Percentiles rank a stretch among this genome's conserved stretches.
Evolutionary conservation across 35 echinoderm and acorn worm species (phyloP).

Genomic region (Ophiothrix spiculata): DNA sequence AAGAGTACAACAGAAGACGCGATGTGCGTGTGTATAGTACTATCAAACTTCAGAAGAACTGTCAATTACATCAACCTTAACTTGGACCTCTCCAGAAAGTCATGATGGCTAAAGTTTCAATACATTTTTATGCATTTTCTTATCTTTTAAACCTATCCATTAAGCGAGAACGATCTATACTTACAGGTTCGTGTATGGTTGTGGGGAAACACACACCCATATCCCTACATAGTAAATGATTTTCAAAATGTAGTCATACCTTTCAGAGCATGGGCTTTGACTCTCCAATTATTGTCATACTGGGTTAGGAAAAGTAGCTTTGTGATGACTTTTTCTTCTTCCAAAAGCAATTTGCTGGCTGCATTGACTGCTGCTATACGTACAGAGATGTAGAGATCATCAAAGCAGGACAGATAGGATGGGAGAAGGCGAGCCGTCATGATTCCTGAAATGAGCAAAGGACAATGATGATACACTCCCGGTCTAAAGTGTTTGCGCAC

Average conservation of each 20-base stretch:
- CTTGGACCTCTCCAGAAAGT: too few relatives aligned
- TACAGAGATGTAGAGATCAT: conserved; percentile 91
- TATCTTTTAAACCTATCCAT: background rate
- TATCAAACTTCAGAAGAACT: too few relatives aligned
- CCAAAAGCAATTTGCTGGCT: conserved; percentile 63
- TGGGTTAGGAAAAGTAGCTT: conserved; percentile 92
- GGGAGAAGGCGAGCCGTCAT: conserved; percentile 95
- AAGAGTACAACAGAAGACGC: too few relatives aligned
- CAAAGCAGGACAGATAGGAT: conserved; percentile 82
- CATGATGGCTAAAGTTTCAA: too few relatives aligned
- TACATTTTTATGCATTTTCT: background rate
- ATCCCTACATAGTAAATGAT: background rate
- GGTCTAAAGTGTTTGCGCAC: too few relatives aligned
- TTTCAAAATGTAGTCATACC: conserved; percentile 54
- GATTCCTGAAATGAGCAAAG: conserved; percentile 49
- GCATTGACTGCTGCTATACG: conserved; percentile 79
- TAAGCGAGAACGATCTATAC: background rate
- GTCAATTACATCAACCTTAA: too few relatives aligned
- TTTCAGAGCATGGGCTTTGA: conserved; percentile 97
- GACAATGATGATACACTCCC: too few relatives aligned
- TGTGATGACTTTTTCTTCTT: conserved; percentile 66
- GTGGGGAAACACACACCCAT: background rate
- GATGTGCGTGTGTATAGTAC: too few relatives aligned
- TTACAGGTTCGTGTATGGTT: background rate
- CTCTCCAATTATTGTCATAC: conserved; percentile 98